A percentile compares a stretch with the other conserved stretches of the same genome.
Conservation (phyloP, 2,888 invertebrate genomes). For the Acanthosepion esculentum region DNA sequence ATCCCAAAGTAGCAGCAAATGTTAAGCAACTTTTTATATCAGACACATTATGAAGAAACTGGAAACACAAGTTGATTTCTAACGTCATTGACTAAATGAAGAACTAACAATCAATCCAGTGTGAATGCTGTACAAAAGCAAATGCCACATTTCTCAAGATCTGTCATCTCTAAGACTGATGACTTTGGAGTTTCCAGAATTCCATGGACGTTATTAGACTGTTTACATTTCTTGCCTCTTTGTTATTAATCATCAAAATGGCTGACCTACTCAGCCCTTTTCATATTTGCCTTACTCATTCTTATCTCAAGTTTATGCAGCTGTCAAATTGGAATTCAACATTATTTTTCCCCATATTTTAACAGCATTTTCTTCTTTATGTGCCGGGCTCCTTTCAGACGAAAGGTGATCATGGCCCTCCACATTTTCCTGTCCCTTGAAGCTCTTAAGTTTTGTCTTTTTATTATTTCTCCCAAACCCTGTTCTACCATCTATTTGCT, state of each 20-base stretch:
- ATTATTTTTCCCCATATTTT: neutral
- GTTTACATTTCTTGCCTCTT: neutral
- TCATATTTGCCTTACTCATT: neutral
- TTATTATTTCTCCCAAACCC: too few species aligned
- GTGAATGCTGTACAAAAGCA: neutral
- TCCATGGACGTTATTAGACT: neutral
- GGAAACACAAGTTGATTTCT: neutral
- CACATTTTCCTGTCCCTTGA: too few species aligned
- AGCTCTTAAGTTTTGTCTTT: too few species aligned
- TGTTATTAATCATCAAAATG: neutral
- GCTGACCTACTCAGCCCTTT: neutral
- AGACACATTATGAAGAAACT: neutral
- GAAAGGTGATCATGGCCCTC: too few species aligned
- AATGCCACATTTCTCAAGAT: neutral
- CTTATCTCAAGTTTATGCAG: neutral
- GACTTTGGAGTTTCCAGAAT: neutral
- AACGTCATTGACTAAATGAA: neutral
- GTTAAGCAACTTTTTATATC: neutral
- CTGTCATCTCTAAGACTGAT: neutral
- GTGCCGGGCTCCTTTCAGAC: too few species aligned
- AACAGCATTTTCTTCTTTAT: neutral
- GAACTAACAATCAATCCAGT: neutral
- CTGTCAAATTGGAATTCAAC: neutral
- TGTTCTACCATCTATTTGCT: too few species aligned
- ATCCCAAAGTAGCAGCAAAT: neutral